Evolutionary conservation across 2,113 vertebrate genomes (phyloP).

Genomic region (Noturus placidus): DNA sequence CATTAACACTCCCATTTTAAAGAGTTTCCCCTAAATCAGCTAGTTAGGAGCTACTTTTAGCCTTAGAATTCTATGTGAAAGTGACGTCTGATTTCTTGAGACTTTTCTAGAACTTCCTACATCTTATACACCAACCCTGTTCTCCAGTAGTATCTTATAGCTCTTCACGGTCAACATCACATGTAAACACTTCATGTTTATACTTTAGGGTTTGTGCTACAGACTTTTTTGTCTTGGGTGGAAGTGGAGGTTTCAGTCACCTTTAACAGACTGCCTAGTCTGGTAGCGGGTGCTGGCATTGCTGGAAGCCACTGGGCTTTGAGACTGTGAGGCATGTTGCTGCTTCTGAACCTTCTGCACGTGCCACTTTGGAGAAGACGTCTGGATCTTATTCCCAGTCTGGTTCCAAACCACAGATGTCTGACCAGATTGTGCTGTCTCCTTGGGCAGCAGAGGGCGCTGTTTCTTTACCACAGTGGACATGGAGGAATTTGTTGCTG

Average conservation of each 20-base stretch:
- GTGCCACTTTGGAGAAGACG: slow-evolving; percentile 97
- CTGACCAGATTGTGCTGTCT: slow-evolving; percentile 89
- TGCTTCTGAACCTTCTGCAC: slow-evolving; percentile 95
- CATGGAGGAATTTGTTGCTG: slow-evolving; percentile 45
- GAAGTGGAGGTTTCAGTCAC: slow-evolving; percentile 64
- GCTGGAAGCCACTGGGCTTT: slow-evolving; percentile 62
- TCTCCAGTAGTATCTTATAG: not conserved
- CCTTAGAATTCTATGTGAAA: not conserved
- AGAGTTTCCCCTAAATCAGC: not conserved
- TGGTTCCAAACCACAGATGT: slow-evolving; percentile 89
- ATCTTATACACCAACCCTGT: not conserved
- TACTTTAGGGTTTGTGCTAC: not conserved
- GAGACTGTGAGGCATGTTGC: slow-evolving; percentile 74
- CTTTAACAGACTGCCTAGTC: slow-evolving; percentile 95
- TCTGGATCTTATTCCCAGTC: slow-evolving; percentile 89
- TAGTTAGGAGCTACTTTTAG: not conserved
- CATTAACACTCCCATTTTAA: not conserved
- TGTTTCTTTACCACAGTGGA: slow-evolving; percentile 87
- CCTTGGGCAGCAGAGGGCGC: slow-evolving; percentile 92
- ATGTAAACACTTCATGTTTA: not conserved
- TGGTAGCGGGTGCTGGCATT: slow-evolving; percentile 88
- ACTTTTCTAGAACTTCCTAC: not conserved
- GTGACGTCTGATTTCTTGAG: not conserved
- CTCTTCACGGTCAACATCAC: not conserved
- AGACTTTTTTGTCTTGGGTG: not conserved